phyloP scores from a whole-genome alignment of 1,140 invertebrate species.

The Penaeus chinensis region DNA sequence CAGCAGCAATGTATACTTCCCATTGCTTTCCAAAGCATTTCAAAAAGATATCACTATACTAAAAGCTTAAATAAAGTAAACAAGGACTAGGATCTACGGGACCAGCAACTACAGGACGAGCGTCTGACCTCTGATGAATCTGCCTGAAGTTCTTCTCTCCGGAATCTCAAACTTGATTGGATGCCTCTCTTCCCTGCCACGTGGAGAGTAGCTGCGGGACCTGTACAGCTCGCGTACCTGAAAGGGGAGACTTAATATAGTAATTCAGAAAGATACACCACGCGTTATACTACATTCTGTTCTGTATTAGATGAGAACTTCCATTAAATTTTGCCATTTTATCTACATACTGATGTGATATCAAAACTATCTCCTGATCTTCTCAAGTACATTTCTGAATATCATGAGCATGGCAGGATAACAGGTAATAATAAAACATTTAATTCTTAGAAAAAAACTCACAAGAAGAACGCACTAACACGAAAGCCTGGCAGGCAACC shows the following conservation, averaged over 20 bases:
- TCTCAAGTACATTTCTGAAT: not conserved
- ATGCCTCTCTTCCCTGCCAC: slow-evolving; percentile 44
- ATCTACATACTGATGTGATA: not conserved
- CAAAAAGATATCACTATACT: not conserved
- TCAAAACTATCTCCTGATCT: no score
- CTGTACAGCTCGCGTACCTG: slow-evolving; percentile 57
- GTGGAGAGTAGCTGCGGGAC: slow-evolving; percentile 53
- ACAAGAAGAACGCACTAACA: not conserved
- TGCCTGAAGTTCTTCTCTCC: slow-evolving; percentile 62
- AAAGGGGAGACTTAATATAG: not conserved
- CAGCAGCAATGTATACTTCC: not conserved
- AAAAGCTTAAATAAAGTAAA: not conserved
- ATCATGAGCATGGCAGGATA: not conserved
- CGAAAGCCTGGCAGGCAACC: slow-evolving; percentile 48
- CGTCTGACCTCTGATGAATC: slow-evolving; percentile 75
- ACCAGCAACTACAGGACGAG: not conserved
- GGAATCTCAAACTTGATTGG: slow-evolving; percentile 10
- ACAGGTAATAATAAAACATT: not conserved
- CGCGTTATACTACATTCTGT: no score
- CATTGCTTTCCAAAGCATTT: no score
- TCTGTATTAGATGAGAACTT: no score
- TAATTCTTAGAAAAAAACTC: not conserved
- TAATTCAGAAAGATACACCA: no score
- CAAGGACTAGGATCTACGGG: not conserved
- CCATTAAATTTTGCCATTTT: not conserved